These are phyloP conservation scores for Eupithecia dodoneata DNA, from an alignment of 2,888 invertebrate genomes.

Conservation along the genomic window DNA sequence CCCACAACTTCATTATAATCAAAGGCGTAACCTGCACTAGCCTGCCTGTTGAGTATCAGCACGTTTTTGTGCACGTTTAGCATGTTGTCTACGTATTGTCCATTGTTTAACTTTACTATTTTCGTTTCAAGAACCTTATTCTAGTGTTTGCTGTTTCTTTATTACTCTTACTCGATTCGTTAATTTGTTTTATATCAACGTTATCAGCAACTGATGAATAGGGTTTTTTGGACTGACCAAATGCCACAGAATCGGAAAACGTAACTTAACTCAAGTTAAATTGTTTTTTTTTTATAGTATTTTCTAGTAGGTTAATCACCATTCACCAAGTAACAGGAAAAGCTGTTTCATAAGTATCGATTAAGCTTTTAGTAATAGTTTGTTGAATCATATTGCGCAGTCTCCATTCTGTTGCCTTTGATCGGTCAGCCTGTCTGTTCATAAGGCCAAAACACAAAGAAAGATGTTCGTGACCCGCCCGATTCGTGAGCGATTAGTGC, in stretches of 20 bases:
- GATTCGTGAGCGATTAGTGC: slow-evolving; percentile 15
- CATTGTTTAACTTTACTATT: slow-evolving; percentile 12
- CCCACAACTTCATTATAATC: not conserved
- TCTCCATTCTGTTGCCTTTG: slow-evolving; percentile 6
- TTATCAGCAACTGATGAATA: slow-evolving; percentile 13
- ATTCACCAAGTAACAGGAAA: not conserved
- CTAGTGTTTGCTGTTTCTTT: not conserved
- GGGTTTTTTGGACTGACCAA: not conserved
- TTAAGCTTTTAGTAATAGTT: not conserved
- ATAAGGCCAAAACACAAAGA: slow-evolving; percentile 21
- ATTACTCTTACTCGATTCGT: not conserved
- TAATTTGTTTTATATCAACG: not conserved
- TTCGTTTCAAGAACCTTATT: slow-evolving; percentile 14
- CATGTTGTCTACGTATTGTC: slow-evolving; percentile 22
- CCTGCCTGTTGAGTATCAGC: slow-evolving; percentile 13
- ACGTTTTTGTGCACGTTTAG: slow-evolving; percentile 37
- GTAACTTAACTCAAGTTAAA: not conserved
- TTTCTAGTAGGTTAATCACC: not conserved
- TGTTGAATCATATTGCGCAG: slow-evolving; percentile 1
- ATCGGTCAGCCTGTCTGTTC: not conserved
- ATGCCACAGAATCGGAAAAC: not conserved
- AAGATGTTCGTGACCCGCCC: slow-evolving; percentile 16
- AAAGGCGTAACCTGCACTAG: not conserved
- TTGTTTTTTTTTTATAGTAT: too few relatives aligned
- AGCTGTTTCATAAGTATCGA: not conserved